A percentile compares a stretch with the other conserved stretches of the same genome.
phyloP scores from a whole-genome alignment of 2,888 invertebrate species.

The Drosophila kanekoi region DNA sequence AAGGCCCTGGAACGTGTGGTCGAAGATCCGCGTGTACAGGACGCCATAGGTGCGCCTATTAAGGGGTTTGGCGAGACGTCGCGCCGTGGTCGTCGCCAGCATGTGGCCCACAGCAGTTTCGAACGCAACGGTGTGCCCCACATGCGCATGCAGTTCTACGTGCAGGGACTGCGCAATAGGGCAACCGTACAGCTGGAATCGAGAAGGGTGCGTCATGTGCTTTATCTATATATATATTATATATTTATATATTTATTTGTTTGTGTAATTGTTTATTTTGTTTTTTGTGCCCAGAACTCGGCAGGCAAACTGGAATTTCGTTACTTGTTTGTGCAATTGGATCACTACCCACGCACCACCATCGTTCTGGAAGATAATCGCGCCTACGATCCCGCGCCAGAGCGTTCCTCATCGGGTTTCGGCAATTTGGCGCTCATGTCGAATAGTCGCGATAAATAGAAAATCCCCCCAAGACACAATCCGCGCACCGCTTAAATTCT shows the following conservation, averaged over 20 bases:
- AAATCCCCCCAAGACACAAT: too few species aligned
- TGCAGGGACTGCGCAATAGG: slow-evolving; percentile 92
- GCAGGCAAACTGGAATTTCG: slow-evolving; percentile 92
- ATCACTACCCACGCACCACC: slow-evolving; percentile 90
- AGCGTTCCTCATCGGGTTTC: slow-evolving; percentile 37
- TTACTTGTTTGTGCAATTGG: slow-evolving; percentile 93
- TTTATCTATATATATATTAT: not conserved
- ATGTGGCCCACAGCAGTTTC: slow-evolving; percentile 92
- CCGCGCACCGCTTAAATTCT: slow-evolving; percentile 50
- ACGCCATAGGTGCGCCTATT: slow-evolving; percentile 95
- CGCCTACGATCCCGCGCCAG: slow-evolving; percentile 78
- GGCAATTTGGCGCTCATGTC: slow-evolving; percentile 66
- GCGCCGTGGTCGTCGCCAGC: slow-evolving; percentile 92
- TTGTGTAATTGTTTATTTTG: not conserved
- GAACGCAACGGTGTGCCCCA: slow-evolving; percentile 91
- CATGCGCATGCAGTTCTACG: slow-evolving; percentile 95
- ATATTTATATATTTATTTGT: not conserved
- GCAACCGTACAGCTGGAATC: slow-evolving; percentile 95
- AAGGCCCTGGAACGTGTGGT: slow-evolving; percentile 91
- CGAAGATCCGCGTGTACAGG: slow-evolving; percentile 90
- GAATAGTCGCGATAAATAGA: slow-evolving; percentile 64
- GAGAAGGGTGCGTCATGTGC: slow-evolving; percentile 88
- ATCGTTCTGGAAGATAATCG: slow-evolving; percentile 93
- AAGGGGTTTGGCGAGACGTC: slow-evolving; percentile 96
- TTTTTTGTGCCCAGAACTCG: slow-evolving; percentile 88